Conservation (phyloP, 2,888 invertebrate genomes). For the Beris morrisii region DNA sequence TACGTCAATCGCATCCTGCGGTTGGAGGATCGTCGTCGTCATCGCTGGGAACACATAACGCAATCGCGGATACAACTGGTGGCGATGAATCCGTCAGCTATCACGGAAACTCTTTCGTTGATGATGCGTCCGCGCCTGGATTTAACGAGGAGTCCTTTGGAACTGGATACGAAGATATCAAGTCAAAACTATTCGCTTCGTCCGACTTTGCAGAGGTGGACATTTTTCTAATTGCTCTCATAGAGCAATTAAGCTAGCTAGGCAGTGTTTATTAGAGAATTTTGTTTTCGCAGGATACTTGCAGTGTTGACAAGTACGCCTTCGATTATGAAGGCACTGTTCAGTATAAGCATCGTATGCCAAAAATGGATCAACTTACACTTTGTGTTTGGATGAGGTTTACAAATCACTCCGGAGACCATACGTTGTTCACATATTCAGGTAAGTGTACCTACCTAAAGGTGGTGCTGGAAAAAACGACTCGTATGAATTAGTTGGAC, state of each 20-base stretch:
- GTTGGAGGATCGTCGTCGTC: slow-evolving; percentile 43
- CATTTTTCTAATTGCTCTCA: slow-evolving; percentile 5
- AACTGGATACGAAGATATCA: slow-evolving; percentile 22
- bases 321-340: slow-evolving; percentile 71
- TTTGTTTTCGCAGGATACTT: slow-evolving; percentile 57
- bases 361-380: slow-evolving; percentile 80
- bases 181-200: slow-evolving; percentile 28
- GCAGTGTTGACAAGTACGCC: slow-evolving; percentile 69
- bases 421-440: slow-evolving; percentile 80
- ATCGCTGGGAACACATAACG: slow-evolving; percentile 9
- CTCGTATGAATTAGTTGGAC: too few relatives aligned
- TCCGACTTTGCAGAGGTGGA: slow-evolving; percentile 35
- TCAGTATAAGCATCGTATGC: slow-evolving; percentile 70
- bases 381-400: slow-evolving; percentile 83
- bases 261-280: slow-evolving; percentile 1
- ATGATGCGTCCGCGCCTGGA: slow-evolving; percentile 16
- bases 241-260: background rate
- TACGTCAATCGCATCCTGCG: slow-evolving; percentile 53
- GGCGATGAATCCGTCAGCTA: slow-evolving; percentile 11
- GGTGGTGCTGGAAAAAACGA: background rate
- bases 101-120: slow-evolving; percentile 10
- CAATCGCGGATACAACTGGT: slow-evolving; percentile 11
- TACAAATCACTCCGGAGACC: slow-evolving; percentile 78
- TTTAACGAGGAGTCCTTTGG: slow-evolving; percentile 23
- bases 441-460: slow-evolving; percentile 60